A percentile compares a stretch with the other conserved stretches of the same genome.
Conservation (phyloP, 2,797 vertebrate species). For the Sus cebifrons region DNA sequence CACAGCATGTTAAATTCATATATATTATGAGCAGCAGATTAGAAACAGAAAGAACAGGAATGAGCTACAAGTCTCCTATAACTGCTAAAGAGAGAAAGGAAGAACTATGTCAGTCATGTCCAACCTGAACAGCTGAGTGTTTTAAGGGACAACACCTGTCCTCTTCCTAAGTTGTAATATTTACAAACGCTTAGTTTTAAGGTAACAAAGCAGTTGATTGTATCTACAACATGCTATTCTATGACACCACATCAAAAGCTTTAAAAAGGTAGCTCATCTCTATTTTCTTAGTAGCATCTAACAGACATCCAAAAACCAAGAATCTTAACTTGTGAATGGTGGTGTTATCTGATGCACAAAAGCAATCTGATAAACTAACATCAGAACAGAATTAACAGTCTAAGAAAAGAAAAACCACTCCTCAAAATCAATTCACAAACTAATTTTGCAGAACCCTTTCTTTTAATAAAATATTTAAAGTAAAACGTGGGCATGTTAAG, state of each 20-base stretch:
- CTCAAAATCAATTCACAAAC: constrained; percentile 87
- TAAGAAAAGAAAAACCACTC: constrained; percentile 86
- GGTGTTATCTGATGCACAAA: constrained; percentile 91
- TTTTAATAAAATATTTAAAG: constrained; percentile 85
- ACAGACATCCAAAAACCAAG: constrained; percentile 90
- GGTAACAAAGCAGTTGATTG: constrained; percentile 91
- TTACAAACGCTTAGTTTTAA: constrained; percentile 89
- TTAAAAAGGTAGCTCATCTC: constrained; percentile 90
- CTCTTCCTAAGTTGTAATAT: constrained; percentile 87
- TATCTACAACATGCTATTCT: constrained; percentile 93
- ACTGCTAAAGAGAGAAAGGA: constrained; percentile 82
- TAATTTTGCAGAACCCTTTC: constrained; percentile 85
- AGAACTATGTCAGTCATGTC: constrained; percentile 85
- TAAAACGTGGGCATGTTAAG: constrained; percentile 90
- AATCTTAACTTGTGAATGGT: constrained; percentile 89
- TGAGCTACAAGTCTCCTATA: constrained; percentile 86
- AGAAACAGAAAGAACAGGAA: constrained; percentile 88
- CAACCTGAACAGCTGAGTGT: constrained; percentile 87
- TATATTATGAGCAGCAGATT: constrained; percentile 91
- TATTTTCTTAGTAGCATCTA: constrained; percentile 92
- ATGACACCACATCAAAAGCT: constrained; percentile 91
- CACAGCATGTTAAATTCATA: constrained; percentile 88
- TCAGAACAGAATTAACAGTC: constrained; percentile 88
- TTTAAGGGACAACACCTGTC: constrained; percentile 83
- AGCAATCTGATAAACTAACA: constrained; percentile 90